Percentiles rank a stretch among this genome's conserved stretches.
Conservation (phyloP, 1,140 invertebrate genomes). For the Trachymyrmex septentrionalis region DNA sequence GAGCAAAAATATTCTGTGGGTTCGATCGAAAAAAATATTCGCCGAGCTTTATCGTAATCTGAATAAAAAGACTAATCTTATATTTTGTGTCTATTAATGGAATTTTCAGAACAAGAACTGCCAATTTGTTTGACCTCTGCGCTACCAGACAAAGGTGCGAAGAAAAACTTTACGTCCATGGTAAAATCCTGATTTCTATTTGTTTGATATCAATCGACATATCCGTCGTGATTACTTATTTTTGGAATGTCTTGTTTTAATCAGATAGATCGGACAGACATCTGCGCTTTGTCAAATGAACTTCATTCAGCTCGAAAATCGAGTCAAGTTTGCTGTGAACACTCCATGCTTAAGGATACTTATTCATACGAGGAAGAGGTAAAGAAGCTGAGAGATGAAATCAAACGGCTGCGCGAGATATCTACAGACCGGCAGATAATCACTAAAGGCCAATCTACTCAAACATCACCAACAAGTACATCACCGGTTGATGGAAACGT, state of each 20-base stretch:
- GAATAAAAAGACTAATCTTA: not conserved
- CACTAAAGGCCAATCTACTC: constrained; percentile 65
- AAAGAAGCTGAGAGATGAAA: constrained; percentile 67
- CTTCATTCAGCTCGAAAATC: constrained; percentile 20
- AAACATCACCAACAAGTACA: constrained; percentile 69
- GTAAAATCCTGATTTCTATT: constrained; percentile 86
- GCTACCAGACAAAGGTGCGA: constrained; percentile 90
- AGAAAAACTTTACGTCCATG: constrained; percentile 91
- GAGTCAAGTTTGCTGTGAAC: not conserved
- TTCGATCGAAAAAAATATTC: not conserved
- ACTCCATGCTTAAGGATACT: constrained; percentile 65
- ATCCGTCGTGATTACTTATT: not conserved
- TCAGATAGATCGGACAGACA: constrained; percentile 40
- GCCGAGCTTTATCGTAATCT: not conserved
- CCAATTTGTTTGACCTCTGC: constrained; percentile 81
- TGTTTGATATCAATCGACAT: not conserved
- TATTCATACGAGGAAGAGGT: constrained; percentile 74
- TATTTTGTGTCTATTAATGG: constrained; percentile 23
- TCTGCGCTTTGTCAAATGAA: constrained; percentile 12
- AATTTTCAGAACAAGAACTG: constrained; percentile 35
- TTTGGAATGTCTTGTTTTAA: constrained; percentile 18
- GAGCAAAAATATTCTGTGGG: not conserved
- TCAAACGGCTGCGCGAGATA: constrained; percentile 72
- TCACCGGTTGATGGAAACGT: not conserved
- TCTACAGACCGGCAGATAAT: constrained; percentile 47